Percentiles rank a stretch among this genome's conserved stretches.
phyloP scores from a whole-genome alignment of 2,797 vertebrate species.

The Microcaecilia unicolor region DNA sequence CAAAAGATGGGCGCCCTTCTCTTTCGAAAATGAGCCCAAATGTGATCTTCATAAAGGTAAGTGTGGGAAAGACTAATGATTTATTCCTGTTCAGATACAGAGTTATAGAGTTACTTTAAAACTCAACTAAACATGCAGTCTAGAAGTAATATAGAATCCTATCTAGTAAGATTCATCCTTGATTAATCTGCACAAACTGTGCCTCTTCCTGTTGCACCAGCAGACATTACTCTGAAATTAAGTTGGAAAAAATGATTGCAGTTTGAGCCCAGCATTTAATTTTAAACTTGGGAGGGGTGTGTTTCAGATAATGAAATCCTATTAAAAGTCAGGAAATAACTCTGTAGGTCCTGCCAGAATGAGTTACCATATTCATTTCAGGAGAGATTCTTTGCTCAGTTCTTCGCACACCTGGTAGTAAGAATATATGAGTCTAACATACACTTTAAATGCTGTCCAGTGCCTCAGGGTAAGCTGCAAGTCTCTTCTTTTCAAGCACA shows the following conservation, averaged over 20 bases:
- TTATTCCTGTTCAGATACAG: no score
- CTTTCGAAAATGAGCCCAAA: no score
- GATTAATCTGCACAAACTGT: constrained; percentile 38
- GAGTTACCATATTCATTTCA: constrained; percentile 40
- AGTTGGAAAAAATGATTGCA: constrained; percentile 57
- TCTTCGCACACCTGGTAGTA: constrained; percentile 46
- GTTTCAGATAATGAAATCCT: constrained; percentile 45
- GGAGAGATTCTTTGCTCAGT: constrained; percentile 31
- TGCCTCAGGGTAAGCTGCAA: constrained; percentile 46
- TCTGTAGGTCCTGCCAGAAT: constrained; percentile 35
- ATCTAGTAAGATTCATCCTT: constrained; percentile 27
- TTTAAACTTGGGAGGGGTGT: constrained; percentile 20
- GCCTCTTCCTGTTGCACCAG: constrained; percentile 55
- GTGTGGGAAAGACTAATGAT: no score
- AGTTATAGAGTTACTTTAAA: constrained; percentile 38
- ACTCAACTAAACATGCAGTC: constrained; percentile 4
- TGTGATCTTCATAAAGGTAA: no score
- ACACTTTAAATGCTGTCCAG: constrained; percentile 46
- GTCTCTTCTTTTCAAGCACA: constrained; percentile 30
- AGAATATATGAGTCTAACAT: constrained; percentile 47
- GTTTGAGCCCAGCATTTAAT: constrained; percentile 47
- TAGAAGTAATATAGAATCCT: constrained; percentile 40
- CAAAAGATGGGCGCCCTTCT: no score
- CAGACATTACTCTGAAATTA: constrained; percentile 58
- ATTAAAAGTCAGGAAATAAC: constrained; percentile 47